Percentiles rank a stretch among this genome's conserved stretches.
Conservation (phyloP, 2,888 invertebrate species). For the Drosophila diplacantha region DNA sequence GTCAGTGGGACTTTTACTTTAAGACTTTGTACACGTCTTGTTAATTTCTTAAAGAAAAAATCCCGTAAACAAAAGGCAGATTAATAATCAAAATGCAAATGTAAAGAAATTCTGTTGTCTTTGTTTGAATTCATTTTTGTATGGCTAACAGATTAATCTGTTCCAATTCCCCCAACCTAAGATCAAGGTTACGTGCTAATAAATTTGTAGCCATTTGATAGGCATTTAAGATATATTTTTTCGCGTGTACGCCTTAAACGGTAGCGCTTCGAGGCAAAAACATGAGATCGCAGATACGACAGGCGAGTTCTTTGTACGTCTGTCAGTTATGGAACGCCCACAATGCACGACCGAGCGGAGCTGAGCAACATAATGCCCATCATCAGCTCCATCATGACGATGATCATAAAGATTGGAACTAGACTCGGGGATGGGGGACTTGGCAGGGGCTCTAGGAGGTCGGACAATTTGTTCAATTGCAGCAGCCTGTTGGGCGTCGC, state of each 20-base stretch:
- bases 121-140: background rate
- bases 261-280: conserved; percentile 52
- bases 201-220: conserved; percentile 10
- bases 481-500: conserved; percentile 68
- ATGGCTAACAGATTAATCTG: background rate
- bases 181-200: background rate
- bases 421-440: conserved; percentile 4
- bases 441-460: conserved; percentile 5
- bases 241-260: conserved; percentile 45
- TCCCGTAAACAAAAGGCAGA: background rate
- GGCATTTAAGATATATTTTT: background rate
- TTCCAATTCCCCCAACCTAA: background rate
- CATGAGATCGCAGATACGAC: conserved; percentile 39
- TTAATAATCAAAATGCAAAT: background rate
- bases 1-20: background rate
- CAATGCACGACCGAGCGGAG: conserved; percentile 55
- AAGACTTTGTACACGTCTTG: too few relatives aligned
- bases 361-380: conserved; percentile 28
- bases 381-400: conserved; percentile 14
- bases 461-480: conserved; percentile 68
- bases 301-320: conserved; percentile 51
- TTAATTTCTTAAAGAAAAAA: background rate
- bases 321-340: conserved; percentile 64
- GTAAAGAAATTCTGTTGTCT: background rate
- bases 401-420: conserved; percentile 17